These are phyloP conservation scores for Ophion costatus DNA, from an alignment of 2,888 invertebrate species.

Conservation along the genomic window DNA sequence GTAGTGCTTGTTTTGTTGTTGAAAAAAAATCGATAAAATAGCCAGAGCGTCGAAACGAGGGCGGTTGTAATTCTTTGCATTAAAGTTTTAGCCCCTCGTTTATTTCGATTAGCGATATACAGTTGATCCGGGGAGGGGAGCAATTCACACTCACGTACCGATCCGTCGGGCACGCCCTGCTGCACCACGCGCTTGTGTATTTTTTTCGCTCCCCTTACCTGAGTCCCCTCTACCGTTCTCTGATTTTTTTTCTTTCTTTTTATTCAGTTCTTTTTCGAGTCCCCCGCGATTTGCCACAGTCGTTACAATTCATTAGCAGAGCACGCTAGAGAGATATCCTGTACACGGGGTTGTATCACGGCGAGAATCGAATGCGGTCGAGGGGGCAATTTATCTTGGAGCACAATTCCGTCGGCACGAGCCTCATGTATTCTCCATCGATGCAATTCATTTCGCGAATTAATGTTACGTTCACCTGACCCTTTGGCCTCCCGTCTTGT, in stretches of 20 bases:
- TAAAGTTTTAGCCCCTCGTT: constrained; percentile 58
- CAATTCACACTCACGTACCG: constrained; percentile 62
- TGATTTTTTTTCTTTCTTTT: constrained; percentile 40
- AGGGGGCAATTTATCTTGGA: constrained; percentile 57
- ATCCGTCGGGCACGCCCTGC: constrained; percentile 58
- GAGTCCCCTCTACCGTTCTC: constrained; percentile 4
- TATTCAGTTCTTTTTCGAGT: constrained; percentile 60
- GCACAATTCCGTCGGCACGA: constrained; percentile 55
- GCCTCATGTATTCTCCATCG: constrained; percentile 49
- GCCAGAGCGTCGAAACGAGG: constrained; percentile 47
- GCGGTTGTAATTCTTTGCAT: constrained; percentile 52
- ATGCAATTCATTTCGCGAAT: constrained; percentile 57
- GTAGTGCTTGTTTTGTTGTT: background rate
- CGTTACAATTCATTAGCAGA: constrained; percentile 76
- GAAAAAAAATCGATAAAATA: constrained; percentile 36
- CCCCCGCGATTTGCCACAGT: constrained; percentile 71
- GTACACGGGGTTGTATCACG: constrained; percentile 46
- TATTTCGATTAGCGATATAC: constrained; percentile 65
- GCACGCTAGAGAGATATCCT: constrained; percentile 64
- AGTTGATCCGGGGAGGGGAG: constrained; percentile 46
- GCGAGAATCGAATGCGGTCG: constrained; percentile 46
- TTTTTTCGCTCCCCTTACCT: constrained; percentile 66
- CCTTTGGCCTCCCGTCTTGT: background rate
- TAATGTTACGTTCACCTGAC: constrained; percentile 35
- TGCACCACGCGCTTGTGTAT: constrained; percentile 69